Evolutionary conservation across 2,113 vertebrate species (phyloP).

Genomic region (Formicarius rufipectus): DNA sequence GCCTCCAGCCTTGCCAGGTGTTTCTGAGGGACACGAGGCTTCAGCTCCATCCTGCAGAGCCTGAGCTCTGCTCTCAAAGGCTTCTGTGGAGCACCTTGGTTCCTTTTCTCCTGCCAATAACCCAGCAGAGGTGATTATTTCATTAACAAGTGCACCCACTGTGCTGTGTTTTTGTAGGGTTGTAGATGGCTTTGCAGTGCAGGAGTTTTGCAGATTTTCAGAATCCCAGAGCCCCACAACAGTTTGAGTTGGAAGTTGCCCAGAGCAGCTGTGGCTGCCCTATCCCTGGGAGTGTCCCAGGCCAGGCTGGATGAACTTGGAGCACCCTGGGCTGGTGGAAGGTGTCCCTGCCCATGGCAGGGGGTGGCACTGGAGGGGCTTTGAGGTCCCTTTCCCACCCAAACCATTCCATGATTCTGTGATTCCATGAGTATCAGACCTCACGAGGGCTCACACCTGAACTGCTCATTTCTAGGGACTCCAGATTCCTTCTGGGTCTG

Average conservation of each 20-base stretch:
- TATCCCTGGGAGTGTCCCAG: fast-evolving
- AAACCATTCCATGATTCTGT: not conserved
- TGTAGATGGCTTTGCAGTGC: not conserved
- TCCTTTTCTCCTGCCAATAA: not conserved
- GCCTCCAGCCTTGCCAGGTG: not conserved
- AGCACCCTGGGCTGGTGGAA: not conserved
- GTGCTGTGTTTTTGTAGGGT: not conserved
- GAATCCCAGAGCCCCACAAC: not conserved
- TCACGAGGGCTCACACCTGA: fast-evolving
- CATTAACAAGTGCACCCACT: not conserved
- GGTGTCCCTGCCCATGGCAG: not conserved
- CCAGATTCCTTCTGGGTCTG: not conserved
- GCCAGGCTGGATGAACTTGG: not conserved
- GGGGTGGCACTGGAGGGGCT: not conserved
- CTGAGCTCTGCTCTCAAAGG: not conserved
- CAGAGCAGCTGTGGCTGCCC: not conserved
- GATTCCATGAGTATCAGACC: not conserved
- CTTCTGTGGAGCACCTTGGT: not conserved
- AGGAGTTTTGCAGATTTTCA: not conserved
- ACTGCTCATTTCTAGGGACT: not conserved
- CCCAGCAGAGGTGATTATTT: not conserved
- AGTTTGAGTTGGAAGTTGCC: not conserved
- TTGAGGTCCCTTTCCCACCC: not conserved
- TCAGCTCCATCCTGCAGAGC: not conserved
- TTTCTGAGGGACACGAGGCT: not conserved